Percentiles rank a stretch among this genome's conserved stretches.
Conservation (phyloP, 2,888 invertebrate genomes). For the Sphaerophoria taeniata region DNA sequence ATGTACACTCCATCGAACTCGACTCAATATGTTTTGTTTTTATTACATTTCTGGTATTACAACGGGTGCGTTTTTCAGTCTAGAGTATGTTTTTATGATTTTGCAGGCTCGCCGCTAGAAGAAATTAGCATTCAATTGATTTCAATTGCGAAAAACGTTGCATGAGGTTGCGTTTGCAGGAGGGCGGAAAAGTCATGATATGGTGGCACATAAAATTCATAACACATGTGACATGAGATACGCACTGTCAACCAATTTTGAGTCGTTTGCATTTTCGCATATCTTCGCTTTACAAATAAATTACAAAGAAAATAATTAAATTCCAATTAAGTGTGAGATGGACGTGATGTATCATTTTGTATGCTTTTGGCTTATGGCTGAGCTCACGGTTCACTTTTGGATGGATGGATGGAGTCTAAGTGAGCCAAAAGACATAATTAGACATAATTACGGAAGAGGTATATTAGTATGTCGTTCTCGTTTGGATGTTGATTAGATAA, state of each 20-base stretch:
- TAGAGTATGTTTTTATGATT: constrained; percentile 25
- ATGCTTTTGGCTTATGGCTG: not conserved
- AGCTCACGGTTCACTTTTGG: not conserved
- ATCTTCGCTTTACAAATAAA: constrained; percentile 44
- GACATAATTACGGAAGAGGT: constrained; percentile 51
- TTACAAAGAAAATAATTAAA: constrained; percentile 65
- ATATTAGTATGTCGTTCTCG: constrained; percentile 22
- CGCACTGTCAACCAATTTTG: constrained; percentile 56
- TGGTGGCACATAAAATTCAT: constrained; percentile 17
- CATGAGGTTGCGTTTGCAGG: constrained; percentile 5
- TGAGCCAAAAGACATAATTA: constrained; percentile 55
- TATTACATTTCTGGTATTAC: constrained; percentile 27
- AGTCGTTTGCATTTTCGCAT: constrained; percentile 21
- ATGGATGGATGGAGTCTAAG: not conserved
- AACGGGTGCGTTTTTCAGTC: not conserved
- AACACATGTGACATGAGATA: constrained; percentile 47
- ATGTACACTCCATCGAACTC: not conserved
- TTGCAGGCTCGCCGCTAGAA: constrained; percentile 43
- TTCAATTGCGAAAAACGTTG: constrained; percentile 50
- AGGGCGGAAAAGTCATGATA: constrained; percentile 2
- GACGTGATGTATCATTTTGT: constrained; percentile 57
- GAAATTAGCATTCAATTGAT: constrained; percentile 73
- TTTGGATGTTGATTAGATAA: constrained; percentile 59
- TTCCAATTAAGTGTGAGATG: constrained; percentile 69
- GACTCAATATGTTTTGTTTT: constrained; percentile 9